A percentile compares a stretch with the other conserved stretches of the same genome.
phyloP scores from a whole-genome alignment of 2,113 vertebrate species.

The Lasiurus cinereus region DNA sequence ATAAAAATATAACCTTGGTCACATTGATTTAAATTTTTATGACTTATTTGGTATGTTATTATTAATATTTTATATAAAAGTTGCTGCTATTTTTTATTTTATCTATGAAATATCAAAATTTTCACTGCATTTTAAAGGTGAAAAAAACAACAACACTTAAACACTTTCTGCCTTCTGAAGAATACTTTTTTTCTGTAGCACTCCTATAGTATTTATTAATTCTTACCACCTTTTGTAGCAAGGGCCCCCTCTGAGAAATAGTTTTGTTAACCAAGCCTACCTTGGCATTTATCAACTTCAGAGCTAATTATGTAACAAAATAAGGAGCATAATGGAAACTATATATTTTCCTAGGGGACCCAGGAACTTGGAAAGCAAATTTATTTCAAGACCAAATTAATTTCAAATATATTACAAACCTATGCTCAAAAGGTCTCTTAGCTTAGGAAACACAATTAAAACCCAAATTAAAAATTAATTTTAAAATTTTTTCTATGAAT shows the following conservation, averaged over 20 bases:
- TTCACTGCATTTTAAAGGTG: constrained; percentile 18
- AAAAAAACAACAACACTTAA: not conserved
- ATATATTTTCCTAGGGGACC: not conserved
- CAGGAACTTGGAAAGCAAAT: not conserved
- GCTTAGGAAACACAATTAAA: not conserved
- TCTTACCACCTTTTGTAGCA: not conserved
- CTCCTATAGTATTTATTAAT: not conserved
- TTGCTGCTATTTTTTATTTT: not conserved
- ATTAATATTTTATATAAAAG: constrained; percentile 62
- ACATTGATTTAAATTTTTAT: constrained; percentile 38
- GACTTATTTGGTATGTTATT: constrained; percentile 33
- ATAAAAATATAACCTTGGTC: constrained; percentile 49
- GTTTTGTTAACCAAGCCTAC: not conserved
- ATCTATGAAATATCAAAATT: not conserved
- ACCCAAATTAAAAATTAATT: not conserved
- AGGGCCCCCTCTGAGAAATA: accelerated
- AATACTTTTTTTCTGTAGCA: not conserved
- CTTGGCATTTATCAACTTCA: not conserved
- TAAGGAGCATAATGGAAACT: not conserved
- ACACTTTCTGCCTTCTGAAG: not conserved
- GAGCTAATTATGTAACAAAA: not conserved
- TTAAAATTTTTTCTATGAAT: not conserved
- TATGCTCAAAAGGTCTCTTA: not conserved
- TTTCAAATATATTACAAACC: not conserved
- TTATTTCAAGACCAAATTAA: constrained; percentile 47